Conservation (phyloP, 1,140 invertebrate species). For the Polyergus mexicanus region DNA sequence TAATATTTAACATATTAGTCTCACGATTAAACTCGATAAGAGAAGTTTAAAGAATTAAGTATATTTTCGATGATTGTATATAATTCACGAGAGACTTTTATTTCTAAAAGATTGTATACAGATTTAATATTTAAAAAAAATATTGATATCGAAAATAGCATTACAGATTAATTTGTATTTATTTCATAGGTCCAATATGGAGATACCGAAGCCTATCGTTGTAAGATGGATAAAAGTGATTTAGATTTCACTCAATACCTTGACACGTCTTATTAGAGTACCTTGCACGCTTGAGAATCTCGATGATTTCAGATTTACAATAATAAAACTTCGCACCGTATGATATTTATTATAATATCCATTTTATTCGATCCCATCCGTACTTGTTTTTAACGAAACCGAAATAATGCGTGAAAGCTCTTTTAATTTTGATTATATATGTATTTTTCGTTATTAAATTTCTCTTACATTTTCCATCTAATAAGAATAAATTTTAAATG, state of each 20-base stretch:
- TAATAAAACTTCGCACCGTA: conserved; percentile 11
- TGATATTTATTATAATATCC: not conserved
- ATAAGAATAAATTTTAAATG: not conserved
- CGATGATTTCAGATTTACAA: not conserved
- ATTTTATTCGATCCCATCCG: not conserved
- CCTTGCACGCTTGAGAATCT: not conserved
- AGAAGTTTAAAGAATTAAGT: not conserved
- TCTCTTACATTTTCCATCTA: not conserved
- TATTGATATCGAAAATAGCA: not conserved
- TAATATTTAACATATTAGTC: not conserved
- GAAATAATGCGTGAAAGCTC: not conserved
- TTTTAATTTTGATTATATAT: not conserved
- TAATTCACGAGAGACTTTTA: not conserved
- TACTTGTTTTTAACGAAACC: not conserved
- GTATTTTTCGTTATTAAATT: not conserved
- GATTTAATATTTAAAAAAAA: not conserved
- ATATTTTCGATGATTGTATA: not conserved
- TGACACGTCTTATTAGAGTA: not conserved
- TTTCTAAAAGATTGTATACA: not conserved
- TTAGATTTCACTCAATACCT: not conserved
- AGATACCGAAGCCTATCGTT: not conserved
- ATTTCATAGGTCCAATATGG: not conserved
- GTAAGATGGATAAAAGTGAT: not conserved
- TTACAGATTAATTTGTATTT: conserved; percentile 5
- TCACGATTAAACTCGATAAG: not conserved